Evolutionary conservation across 2,113 vertebrate species (phyloP).

Genomic region (Forbesichthys agassizii): DNA sequence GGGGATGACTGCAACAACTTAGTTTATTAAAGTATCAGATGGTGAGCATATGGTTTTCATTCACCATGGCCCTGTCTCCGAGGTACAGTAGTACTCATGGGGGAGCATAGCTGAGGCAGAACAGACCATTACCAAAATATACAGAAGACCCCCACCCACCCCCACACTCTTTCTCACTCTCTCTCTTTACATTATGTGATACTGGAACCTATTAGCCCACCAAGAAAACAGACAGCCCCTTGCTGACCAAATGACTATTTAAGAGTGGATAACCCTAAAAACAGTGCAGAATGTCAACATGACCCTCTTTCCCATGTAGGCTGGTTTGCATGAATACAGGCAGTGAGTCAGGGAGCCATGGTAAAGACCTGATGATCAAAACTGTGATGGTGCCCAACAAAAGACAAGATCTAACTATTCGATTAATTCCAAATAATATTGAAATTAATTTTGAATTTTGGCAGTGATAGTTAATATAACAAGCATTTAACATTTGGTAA

Average conservation of each 20-base stretch:
- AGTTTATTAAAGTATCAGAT: conserved; percentile 24
- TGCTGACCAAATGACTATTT: background rate
- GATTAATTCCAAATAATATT: too few species aligned
- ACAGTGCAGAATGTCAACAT: background rate
- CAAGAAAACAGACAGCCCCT: conserved; percentile 4
- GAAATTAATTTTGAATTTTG: too few species aligned
- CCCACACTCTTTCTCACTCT: too few species aligned
- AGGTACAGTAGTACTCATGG: background rate
- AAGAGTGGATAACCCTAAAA: background rate
- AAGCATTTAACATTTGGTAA: too few species aligned
- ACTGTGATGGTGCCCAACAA: background rate
- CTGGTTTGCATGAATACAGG: background rate
- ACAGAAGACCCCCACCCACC: too few species aligned
- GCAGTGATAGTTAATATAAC: too few species aligned
- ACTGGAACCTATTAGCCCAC: background rate
- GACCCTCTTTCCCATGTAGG: background rate
- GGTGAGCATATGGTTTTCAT: conserved; percentile 39
- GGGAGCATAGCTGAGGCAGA: background rate
- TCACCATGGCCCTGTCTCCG: conserved; percentile 16
- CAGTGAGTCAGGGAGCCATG: conserved; percentile 2
- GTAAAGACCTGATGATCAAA: background rate
- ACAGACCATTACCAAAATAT: too few species aligned
- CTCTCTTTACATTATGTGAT: background rate
- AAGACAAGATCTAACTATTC: background rate
- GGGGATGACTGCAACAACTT: conserved; percentile 20